A percentile compares a stretch with the other conserved stretches of the same genome.
Conservation (phyloP, 2,888 invertebrate species). For the Autographa gamma region DNA sequence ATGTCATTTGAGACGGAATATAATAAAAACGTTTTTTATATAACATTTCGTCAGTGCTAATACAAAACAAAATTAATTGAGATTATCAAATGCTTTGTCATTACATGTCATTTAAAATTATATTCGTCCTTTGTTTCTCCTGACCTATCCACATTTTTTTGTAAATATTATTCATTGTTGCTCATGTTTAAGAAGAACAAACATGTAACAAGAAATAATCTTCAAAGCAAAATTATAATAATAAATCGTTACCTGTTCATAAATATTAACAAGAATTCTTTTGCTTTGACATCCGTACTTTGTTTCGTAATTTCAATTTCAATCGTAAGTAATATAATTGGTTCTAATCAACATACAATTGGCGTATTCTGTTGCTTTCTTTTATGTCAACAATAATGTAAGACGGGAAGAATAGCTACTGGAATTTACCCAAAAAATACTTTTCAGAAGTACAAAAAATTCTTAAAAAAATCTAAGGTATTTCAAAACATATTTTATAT, state of each 20-base stretch:
- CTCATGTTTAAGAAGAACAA: not conserved
- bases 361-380: constrained; percentile 33
- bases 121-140: too few species aligned
- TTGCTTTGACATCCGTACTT: constrained; percentile 1
- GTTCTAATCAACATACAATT: constrained; percentile 51
- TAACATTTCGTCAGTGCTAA: too few species aligned
- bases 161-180: not conserved
- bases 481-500: too few species aligned
- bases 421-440: not conserved
- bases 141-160: not conserved
- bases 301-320: constrained; percentile 19
- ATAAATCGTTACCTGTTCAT: not conserved
- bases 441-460: constrained; percentile 18
- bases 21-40: too few species aligned
- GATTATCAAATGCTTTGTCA: too few species aligned
- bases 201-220: not conserved
- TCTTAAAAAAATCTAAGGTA: too few species aligned
- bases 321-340: constrained; percentile 47
- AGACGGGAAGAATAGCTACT: constrained; percentile 33
- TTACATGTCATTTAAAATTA: too few species aligned
- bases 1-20: too few species aligned
- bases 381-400: constrained; percentile 51
- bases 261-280: not conserved
- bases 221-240: not conserved
- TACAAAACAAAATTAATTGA: too few species aligned